A percentile compares a stretch with the other conserved stretches of the same genome.
These are phyloP conservation scores for Phyto melanocephala DNA, from an alignment of 2,888 invertebrate genomes.

Conservation along the genomic window DNA sequence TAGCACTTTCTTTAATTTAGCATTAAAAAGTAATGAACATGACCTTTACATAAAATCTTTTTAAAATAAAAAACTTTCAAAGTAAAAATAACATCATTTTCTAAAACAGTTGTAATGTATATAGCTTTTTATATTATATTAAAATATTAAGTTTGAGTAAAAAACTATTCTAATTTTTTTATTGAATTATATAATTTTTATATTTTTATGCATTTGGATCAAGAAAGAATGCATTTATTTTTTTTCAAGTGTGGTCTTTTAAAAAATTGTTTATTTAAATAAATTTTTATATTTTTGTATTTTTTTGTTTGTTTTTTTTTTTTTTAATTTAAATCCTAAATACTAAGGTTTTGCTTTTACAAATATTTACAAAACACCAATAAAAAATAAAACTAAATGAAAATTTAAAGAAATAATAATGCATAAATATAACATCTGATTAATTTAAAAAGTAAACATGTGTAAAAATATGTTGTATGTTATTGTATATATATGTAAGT, in stretches of 20 bases:
- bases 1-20: no score
- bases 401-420: constrained; percentile 45
- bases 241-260: not conserved
- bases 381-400: constrained; percentile 29
- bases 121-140: no score
- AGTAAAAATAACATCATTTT: no score
- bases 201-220: no score
- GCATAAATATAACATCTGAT: constrained; percentile 52
- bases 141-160: no score
- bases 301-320: constrained; percentile 36
- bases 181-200: no score
- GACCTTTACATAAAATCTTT: no score
- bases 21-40: no score
- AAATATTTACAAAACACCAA: constrained; percentile 76
- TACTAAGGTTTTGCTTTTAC: constrained; percentile 68
- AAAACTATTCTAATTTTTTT: no score
- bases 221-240: constrained; percentile 12
- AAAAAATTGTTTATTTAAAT: not conserved
- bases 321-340: constrained; percentile 66
- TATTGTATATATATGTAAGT: constrained; percentile 6
- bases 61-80: no score
- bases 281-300: not conserved
- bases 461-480: constrained; percentile 12
- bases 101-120: no score
- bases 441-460: constrained; percentile 41